Percentiles rank a stretch among this genome's conserved stretches.
phyloP scores from a whole-genome alignment of 2,113 vertebrate genomes.

The Cricetomys ansorgei region DNA sequence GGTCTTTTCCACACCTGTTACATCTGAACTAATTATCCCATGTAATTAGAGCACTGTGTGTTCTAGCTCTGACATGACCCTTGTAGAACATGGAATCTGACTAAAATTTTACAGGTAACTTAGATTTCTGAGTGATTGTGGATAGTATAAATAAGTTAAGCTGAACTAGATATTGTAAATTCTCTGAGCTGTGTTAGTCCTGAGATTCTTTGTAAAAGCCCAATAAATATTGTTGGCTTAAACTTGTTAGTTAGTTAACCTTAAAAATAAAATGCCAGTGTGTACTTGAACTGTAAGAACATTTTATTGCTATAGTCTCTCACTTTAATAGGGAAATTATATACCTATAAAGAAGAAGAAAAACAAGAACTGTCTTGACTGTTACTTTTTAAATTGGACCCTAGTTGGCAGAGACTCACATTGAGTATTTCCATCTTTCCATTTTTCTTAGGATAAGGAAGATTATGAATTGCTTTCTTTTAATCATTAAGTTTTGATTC shows the following conservation, averaged over 20 bases:
- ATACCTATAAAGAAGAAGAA: not conserved
- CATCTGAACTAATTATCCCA: not conserved
- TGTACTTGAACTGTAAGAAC: not conserved
- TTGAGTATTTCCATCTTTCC: constrained; percentile 38
- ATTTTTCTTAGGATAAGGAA: constrained; percentile 14
- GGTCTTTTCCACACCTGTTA: constrained; percentile 24
- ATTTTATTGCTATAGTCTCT: not conserved
- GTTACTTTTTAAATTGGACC: constrained; percentile 25
- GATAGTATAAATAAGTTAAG: not conserved
- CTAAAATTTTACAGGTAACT: not conserved
- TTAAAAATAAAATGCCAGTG: not conserved
- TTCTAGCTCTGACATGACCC: constrained; percentile 17
- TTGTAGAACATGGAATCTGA: not conserved
- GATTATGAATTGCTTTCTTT: constrained; percentile 40
- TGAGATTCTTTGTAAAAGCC: constrained; percentile 40
- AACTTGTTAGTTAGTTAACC: constrained; percentile 38
- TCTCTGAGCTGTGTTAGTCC: constrained; percentile 13
- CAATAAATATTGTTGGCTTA: constrained; percentile 7
- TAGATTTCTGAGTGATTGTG: not conserved
- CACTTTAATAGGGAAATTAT: constrained; percentile 15
- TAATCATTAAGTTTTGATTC: constrained; percentile 33
- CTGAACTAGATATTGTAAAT: constrained; percentile 2
- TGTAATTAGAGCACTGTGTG: not conserved
- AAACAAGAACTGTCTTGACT: constrained; percentile 45
- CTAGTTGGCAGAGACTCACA: constrained; percentile 1